Conservation (phyloP, 1,140 invertebrate species). For the Nylanderia fulva region DNA sequence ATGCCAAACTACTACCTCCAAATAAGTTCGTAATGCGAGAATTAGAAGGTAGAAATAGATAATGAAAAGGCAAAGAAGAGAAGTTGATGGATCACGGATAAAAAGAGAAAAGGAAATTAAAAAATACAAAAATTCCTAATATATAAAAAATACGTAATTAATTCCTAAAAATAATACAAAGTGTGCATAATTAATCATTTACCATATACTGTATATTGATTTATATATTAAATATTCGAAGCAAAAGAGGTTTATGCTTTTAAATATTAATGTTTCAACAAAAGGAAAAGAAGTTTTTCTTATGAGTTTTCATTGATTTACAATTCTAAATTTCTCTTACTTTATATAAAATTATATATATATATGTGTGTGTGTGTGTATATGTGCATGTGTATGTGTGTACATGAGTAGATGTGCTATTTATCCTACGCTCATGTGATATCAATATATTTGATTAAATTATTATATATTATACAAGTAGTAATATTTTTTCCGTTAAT, state of each 20-base stretch:
- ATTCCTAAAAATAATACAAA: not conserved
- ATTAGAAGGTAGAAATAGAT: conserved; percentile 60
- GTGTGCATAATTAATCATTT: too few relatives aligned
- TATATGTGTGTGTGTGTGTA: too few relatives aligned
- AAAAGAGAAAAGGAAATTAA: not conserved
- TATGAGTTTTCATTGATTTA: too few relatives aligned
- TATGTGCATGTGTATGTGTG: too few relatives aligned
- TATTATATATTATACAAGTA: not conserved
- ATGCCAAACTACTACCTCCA: conserved; percentile 25
- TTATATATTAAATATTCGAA: too few relatives aligned
- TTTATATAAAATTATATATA: too few relatives aligned
- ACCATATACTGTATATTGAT: too few relatives aligned
- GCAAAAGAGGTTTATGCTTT: too few relatives aligned
- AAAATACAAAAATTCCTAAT: not conserved
- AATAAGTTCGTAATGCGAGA: conserved; percentile 50
- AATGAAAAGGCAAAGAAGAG: conserved; percentile 37
- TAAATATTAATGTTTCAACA: too few relatives aligned
- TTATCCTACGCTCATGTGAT: not conserved
- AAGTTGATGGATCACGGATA: conserved; percentile 27
- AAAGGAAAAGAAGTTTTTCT: too few relatives aligned
- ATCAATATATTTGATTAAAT: not conserved
- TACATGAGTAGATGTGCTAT: not conserved
- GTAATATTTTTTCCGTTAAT: not conserved
- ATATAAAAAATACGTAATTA: conserved; percentile 33
- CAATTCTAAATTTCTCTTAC: too few relatives aligned